Conservation (phyloP, 2,888 invertebrate species). For the Hirtodrosophila confusa region DNA sequence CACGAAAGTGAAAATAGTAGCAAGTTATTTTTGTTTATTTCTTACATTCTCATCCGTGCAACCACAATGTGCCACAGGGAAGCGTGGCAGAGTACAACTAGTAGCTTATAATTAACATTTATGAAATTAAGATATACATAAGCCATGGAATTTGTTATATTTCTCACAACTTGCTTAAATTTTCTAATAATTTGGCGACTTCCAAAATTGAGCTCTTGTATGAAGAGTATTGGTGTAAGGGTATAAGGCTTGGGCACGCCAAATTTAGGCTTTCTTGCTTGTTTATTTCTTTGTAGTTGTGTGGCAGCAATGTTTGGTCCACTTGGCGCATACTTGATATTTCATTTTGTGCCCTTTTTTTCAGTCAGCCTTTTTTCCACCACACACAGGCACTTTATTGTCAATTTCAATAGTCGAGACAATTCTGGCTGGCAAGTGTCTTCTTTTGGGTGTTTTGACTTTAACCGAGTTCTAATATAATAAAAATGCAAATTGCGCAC, state of each 20-base stretch:
- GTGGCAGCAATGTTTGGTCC: conserved; percentile 40
- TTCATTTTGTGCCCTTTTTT: conserved; percentile 47
- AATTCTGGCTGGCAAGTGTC: conserved; percentile 47
- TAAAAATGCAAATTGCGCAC: conserved; percentile 80
- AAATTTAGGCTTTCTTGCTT: conserved; percentile 48
- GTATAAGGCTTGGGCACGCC: background rate
- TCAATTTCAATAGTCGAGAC: conserved; percentile 57
- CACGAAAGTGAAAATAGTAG: too few relatives aligned
- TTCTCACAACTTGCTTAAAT: too few relatives aligned
- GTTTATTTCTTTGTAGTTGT: conserved; percentile 13
- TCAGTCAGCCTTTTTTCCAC: conserved; percentile 24
- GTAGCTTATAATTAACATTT: too few relatives aligned
- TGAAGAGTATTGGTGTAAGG: too few relatives aligned
- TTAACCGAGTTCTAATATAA: conserved; percentile 76
- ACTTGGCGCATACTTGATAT: conserved; percentile 62
- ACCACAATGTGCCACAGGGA: too few relatives aligned
- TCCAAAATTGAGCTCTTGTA: too few relatives aligned
- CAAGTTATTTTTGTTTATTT: too few relatives aligned
- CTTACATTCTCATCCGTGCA: too few relatives aligned
- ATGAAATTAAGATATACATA: too few relatives aligned
- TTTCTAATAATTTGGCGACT: too few relatives aligned
- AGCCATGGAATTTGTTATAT: too few relatives aligned
- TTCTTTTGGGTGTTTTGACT: conserved; percentile 66
- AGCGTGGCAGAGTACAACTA: too few relatives aligned
- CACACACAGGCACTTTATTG: conserved; percentile 35